These are phyloP conservation scores for Thaumatotibia leucotreta DNA, from an alignment of 1,140 invertebrate genomes.

Conservation along the genomic window DNA sequence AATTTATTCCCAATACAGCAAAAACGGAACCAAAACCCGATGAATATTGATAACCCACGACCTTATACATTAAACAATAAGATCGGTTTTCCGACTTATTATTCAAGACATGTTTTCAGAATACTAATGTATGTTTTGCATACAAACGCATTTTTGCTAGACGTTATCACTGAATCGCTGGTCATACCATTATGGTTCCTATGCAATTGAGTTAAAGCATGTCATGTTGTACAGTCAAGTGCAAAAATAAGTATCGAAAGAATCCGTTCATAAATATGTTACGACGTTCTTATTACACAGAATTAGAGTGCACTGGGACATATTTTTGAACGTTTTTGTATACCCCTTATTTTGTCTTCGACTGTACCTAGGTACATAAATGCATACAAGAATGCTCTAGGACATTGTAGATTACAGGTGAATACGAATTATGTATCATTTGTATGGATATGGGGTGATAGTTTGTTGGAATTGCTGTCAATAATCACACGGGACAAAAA, in stretches of 20 bases:
- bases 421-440: background rate
- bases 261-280: too few species aligned
- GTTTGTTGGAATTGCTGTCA: background rate
- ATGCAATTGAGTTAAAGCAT: background rate
- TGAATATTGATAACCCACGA: conserved; percentile 56
- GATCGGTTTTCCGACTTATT: background rate
- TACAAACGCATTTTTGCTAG: conserved; percentile 59
- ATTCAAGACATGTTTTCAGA: conserved; percentile 25
- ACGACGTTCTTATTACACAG: too few species aligned
- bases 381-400: background rate
- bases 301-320: too few species aligned
- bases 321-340: too few species aligned
- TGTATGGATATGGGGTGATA: background rate
- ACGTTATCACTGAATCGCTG: conserved; percentile 10
- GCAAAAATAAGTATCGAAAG: too few species aligned
- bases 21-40: conserved; percentile 16
- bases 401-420: background rate
- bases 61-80: conserved; percentile 17
- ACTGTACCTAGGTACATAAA: background rate
- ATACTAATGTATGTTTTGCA: conserved; percentile 62
- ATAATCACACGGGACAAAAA: background rate
- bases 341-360: too few species aligned
- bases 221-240: too few species aligned
- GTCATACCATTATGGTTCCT: background rate
- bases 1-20: background rate